A percentile compares a stretch with the other conserved stretches of the same genome.
Evolutionary conservation across 2,888 invertebrate species (phyloP).

Genomic region (Pristionchus entomophagus): DNA sequence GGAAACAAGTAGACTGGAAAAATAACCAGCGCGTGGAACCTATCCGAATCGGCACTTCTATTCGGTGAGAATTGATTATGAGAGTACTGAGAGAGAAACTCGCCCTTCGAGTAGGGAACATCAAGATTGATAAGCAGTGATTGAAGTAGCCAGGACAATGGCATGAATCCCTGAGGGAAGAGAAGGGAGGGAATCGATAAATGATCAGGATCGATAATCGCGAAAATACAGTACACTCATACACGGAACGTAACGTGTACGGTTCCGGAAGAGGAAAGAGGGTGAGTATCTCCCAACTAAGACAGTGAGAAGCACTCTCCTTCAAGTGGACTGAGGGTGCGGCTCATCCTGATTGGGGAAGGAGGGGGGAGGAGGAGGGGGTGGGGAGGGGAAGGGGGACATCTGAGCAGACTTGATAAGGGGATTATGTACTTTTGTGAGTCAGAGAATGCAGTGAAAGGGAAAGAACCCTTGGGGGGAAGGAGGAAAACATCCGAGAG

Average conservation of each 20-base stretch:
- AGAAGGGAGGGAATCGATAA: neutral
- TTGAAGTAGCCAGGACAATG: constrained; percentile 35
- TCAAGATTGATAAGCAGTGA: neutral
- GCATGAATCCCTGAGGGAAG: neutral
- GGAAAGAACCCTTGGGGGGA: neutral
- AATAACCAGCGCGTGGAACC: no score
- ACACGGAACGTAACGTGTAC: neutral
- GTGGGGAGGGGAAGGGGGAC: neutral
- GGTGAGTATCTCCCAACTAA: neutral
- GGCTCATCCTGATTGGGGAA: constrained; percentile 22
- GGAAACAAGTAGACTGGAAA: no score
- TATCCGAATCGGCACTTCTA: no score
- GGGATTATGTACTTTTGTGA: constrained; percentile 5
- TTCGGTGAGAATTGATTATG: neutral
- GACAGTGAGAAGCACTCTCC: neutral
- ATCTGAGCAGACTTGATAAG: neutral
- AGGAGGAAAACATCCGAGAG: neutral
- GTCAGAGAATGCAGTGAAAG: neutral
- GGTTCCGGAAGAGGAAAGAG: neutral
- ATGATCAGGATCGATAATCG: neutral
- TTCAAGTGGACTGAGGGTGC: constrained; percentile 27
- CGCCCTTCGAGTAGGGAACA: neutral
- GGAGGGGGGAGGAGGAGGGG: neutral
- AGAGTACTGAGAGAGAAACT: neutral
- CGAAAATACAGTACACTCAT: neutral